phyloP scores from a whole-genome alignment of 1,140 invertebrate species.

The Monomorium pharaonis region DNA sequence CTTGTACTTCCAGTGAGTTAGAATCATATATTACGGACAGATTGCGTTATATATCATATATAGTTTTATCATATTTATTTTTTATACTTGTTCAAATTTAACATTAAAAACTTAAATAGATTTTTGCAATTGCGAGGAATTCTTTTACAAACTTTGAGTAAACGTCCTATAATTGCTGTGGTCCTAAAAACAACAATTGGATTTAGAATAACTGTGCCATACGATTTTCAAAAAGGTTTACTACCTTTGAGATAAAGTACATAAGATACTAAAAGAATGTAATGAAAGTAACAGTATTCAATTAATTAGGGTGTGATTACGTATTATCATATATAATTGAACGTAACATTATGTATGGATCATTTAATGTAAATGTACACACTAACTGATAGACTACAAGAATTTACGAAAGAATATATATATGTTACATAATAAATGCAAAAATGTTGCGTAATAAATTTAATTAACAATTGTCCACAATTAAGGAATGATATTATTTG shows the following conservation, averaged over 20 bases:
- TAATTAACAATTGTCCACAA: conserved; percentile 9
- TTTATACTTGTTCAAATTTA: too few species aligned
- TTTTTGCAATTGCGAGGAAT: too few species aligned
- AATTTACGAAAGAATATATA: neutral
- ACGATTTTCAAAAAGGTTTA: neutral
- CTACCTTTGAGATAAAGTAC: neutral
- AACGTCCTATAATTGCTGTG: too few species aligned
- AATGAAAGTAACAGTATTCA: conserved; percentile 39
- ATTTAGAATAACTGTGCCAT: neutral
- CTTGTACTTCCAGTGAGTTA: too few species aligned
- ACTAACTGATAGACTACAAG: neutral
- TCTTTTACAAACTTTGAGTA: too few species aligned
- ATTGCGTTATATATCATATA: too few species aligned
- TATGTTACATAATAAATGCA: too few species aligned
- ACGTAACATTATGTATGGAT: neutral
- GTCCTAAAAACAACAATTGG: neutral
- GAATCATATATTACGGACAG: too few species aligned
- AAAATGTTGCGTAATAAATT: neutral
- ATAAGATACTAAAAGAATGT: neutral
- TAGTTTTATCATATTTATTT: too few species aligned
- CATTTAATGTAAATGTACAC: neutral
- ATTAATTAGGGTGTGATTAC: conserved; percentile 33
- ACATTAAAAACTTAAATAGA: too few species aligned
- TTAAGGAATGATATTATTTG: neutral
- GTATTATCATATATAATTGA: neutral